Evolutionary conservation across 2,888 invertebrate genomes (phyloP).

Genomic region (Nomada flava): DNA sequence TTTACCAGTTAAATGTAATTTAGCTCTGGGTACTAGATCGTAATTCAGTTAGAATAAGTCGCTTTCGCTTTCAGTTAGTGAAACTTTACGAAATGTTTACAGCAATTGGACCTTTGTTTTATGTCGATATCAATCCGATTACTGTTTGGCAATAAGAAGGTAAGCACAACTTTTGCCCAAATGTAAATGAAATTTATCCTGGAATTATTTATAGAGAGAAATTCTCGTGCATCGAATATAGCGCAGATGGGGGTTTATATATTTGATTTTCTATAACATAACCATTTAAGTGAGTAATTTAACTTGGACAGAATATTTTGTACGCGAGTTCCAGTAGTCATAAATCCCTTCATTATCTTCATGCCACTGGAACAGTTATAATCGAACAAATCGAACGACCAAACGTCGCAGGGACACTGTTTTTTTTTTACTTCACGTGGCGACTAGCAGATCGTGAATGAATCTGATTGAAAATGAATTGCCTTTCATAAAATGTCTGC

Average conservation of each 20-base stretch:
- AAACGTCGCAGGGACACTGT: too few relatives aligned
- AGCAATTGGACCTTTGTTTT: too few relatives aligned
- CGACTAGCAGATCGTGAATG: neutral
- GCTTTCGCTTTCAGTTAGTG: constrained; percentile 2
- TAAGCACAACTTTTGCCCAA: neutral
- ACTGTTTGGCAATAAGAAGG: too few relatives aligned
- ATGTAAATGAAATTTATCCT: neutral
- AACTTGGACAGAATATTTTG: constrained; percentile 29
- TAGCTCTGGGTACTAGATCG: constrained; percentile 24
- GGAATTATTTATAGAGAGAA: neutral
- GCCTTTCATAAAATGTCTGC: constrained; percentile 16
- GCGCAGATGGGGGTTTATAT: constrained; percentile 21
- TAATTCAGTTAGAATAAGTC: constrained; percentile 23
- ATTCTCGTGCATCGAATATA: neutral
- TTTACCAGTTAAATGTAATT: constrained; percentile 51
- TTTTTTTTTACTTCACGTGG: too few relatives aligned
- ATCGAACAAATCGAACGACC: too few relatives aligned
- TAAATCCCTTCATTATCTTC: too few relatives aligned
- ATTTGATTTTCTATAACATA: neutral
- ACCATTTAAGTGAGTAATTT: neutral
- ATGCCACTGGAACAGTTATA: too few relatives aligned
- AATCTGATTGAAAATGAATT: constrained; percentile 18
- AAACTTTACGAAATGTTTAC: neutral
- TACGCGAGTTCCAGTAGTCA: neutral
- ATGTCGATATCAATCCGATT: too few relatives aligned